phyloP scores from a whole-genome alignment of 2,888 invertebrate species.

The Hydraecia micacea region DNA sequence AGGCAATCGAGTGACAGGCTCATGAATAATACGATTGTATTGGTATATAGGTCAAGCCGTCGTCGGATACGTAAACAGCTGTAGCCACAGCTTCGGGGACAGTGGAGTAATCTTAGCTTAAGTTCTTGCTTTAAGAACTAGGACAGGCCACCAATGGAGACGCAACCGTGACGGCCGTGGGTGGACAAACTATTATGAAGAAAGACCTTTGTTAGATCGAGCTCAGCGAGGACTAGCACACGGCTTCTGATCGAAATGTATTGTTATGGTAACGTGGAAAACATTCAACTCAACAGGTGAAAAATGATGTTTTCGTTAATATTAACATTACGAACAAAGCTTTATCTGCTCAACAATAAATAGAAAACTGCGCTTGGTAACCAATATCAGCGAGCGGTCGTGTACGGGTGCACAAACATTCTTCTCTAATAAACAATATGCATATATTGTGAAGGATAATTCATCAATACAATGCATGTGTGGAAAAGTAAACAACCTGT shows the following conservation, averaged over 20 bases:
- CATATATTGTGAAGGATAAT: conserved; percentile 73
- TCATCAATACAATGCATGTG: conserved; percentile 74
- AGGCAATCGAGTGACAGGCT: conserved; percentile 74
- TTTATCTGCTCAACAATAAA: conserved; percentile 32
- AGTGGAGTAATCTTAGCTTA: conserved; percentile 73
- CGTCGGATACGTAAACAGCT: conserved; percentile 79
- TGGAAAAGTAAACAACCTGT: conserved; percentile 85
- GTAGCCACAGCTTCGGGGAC: conserved; percentile 70
- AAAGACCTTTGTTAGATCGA: conserved; percentile 53
- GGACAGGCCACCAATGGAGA: conserved; percentile 69
- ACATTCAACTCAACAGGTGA: conserved; percentile 36
- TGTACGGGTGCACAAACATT: conserved; percentile 56
- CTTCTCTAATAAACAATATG: conserved; percentile 64
- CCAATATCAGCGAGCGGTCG: conserved; percentile 24
- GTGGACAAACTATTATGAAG: conserved; percentile 60
- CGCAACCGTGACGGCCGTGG: conserved; percentile 60
- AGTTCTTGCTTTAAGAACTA: conserved; percentile 73
- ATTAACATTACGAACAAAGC: conserved; percentile 24
- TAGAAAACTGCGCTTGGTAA: conserved; percentile 49
- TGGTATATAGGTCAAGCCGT: conserved; percentile 84
- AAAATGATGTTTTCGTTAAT: conserved; percentile 28
- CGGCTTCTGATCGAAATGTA: conserved; percentile 3
- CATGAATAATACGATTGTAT: conserved; percentile 85
- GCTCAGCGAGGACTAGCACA: background rate
- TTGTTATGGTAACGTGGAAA: conserved; percentile 7